A percentile compares a stretch with the other conserved stretches of the same genome.
Evolutionary conservation across 2,888 invertebrate genomes (phyloP).

Genomic region (Allophyes oxyacanthae): DNA sequence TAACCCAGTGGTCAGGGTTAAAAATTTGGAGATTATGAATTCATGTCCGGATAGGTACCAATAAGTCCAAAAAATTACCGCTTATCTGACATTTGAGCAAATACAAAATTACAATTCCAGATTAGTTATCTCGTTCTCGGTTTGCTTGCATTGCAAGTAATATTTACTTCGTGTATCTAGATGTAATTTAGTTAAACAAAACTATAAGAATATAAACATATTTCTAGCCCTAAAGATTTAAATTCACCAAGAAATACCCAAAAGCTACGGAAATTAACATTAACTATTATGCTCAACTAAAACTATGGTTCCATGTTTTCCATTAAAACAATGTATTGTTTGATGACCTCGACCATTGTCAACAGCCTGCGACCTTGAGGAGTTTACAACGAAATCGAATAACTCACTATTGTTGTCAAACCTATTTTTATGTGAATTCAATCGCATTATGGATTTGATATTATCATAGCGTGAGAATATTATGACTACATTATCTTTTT

Average conservation of each 20-base stretch:
- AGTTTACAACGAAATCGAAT: conserved; percentile 33
- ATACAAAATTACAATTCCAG: no score
- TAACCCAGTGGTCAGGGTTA: conserved; percentile 29
- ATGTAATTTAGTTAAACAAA: no score
- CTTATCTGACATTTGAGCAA: not conserved
- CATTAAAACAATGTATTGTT: conserved; percentile 42
- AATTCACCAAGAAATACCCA: no score
- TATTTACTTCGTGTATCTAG: no score
- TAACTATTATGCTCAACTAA: conserved; percentile 1
- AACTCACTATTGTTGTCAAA: conserved; percentile 31
- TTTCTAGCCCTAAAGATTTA: no score
- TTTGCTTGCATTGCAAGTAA: no score
- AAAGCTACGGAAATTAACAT: not conserved
- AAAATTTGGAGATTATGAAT: conserved; percentile 16
- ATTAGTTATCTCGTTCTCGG: no score
- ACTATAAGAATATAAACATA: no score
- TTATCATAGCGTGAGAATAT: conserved; percentile 38
- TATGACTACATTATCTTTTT: not conserved
- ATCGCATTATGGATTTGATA: conserved; percentile 37
- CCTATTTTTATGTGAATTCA: conserved; percentile 48
- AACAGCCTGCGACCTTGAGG: conserved; percentile 42
- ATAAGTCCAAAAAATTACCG: conserved; percentile 3
- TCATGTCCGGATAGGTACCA: conserved; percentile 13
- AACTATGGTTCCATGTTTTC: conserved; percentile 34
- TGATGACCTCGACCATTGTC: conserved; percentile 48